A percentile compares a stretch with the other conserved stretches of the same genome.
These are phyloP conservation scores for Taenioides sp. DNA, from an alignment of 2,797 vertebrate species.

Conservation along the genomic window DNA sequence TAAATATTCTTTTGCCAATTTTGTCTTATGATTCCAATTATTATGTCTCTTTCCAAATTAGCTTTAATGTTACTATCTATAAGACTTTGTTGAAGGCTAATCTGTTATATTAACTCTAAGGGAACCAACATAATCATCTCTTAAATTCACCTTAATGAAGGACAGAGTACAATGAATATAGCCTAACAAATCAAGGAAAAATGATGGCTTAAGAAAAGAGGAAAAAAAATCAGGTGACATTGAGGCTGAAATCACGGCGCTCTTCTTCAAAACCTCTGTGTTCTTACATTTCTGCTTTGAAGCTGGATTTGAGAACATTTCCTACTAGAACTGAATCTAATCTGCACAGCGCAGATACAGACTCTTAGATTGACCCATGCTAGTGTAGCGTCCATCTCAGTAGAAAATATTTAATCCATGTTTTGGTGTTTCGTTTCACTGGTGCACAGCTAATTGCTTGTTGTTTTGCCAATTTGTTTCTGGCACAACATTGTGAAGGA, in stretches of 20 bases:
- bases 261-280: not conserved
- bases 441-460: slow-evolving; percentile 69
- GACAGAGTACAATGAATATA: slow-evolving; percentile 29
- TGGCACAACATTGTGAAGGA: slow-evolving; percentile 56
- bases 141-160: slow-evolving; percentile 41
- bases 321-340: slow-evolving; percentile 36
- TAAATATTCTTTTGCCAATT: too few relatives aligned
- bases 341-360: slow-evolving; percentile 42
- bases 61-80: not conserved
- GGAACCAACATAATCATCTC: slow-evolving; percentile 15
- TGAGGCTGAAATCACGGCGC: slow-evolving; percentile 13
- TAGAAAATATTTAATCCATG: slow-evolving; percentile 58
- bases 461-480: slow-evolving; percentile 36
- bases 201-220: not conserved
- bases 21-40: too few relatives aligned
- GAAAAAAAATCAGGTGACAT: slow-evolving; percentile 8
- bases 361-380: slow-evolving; percentile 46
- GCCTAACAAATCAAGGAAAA: slow-evolving; percentile 34
- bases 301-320: slow-evolving; percentile 37
- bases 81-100: not conserved
- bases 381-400: slow-evolving; percentile 38
- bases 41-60: not conserved
- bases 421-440: slow-evolving; percentile 41
- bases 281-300: slow-evolving; percentile 27
- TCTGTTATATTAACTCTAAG: slow-evolving; percentile 2